Conservation (phyloP, 2,888 invertebrate genomes). For the Electrophaes corylata region DNA sequence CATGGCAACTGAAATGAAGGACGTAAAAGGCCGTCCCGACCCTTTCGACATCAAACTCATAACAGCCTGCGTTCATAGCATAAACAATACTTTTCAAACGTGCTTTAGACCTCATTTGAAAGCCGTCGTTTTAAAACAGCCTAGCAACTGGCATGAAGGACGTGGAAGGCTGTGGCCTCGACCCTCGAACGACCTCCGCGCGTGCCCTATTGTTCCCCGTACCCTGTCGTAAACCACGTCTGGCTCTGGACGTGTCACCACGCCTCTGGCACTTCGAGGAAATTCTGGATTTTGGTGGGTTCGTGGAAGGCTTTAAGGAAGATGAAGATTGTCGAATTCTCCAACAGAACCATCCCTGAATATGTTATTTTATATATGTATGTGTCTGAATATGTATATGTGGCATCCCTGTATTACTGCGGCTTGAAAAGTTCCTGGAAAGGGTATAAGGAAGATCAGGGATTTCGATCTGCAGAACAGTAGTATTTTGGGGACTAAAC, state of each 20-base stretch:
- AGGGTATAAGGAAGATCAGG: slow-evolving; percentile 4
- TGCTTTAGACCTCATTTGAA: slow-evolving; percentile 31
- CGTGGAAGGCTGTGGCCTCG: slow-evolving; percentile 74
- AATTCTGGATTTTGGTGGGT: slow-evolving; percentile 28
- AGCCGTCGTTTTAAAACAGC: slow-evolving; percentile 38
- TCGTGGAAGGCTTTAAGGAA: slow-evolving; percentile 27
- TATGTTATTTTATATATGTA: too few relatives aligned
- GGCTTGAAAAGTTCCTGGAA: slow-evolving; percentile 5
- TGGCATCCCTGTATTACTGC: too few relatives aligned
- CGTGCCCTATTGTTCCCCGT: slow-evolving; percentile 70
- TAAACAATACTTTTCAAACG: slow-evolving; percentile 29
- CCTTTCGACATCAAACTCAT: slow-evolving; percentile 13
- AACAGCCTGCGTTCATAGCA: slow-evolving; percentile 8
- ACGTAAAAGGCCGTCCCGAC: slow-evolving; percentile 20
- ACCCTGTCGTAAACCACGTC: slow-evolving; percentile 54
- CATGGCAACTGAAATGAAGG: slow-evolving; percentile 19
- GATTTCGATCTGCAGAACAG: background rate
- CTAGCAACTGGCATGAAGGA: slow-evolving; percentile 58
- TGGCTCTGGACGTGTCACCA: slow-evolving; percentile 33
- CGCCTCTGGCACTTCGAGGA: slow-evolving; percentile 36
- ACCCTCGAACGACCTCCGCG: slow-evolving; percentile 70
- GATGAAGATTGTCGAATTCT: slow-evolving; percentile 13
- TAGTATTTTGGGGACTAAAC: background rate
- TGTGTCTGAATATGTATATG: too few relatives aligned
- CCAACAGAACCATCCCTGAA: background rate